These are phyloP conservation scores for Cephus rjabovi DNA, from an alignment of 2,888 invertebrate genomes.

Conservation along the genomic window DNA sequence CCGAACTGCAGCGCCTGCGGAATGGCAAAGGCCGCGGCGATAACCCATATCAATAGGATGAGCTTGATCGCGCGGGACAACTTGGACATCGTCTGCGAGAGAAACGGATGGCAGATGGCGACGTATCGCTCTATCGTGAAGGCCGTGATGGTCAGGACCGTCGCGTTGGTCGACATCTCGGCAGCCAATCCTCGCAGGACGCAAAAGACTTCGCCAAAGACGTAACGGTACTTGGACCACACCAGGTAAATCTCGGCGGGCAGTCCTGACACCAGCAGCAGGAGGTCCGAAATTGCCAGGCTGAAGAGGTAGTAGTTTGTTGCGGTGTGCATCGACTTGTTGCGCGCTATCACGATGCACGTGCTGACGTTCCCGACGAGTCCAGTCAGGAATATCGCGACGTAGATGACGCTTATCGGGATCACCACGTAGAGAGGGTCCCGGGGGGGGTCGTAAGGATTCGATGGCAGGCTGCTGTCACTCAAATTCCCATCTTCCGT, in stretches of 20 bases:
- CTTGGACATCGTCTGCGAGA: conserved; percentile 87
- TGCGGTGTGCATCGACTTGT: conserved; percentile 75
- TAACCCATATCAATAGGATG: conserved; percentile 84
- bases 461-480: too few relatives aligned
- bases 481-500: too few relatives aligned
- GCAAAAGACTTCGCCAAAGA: conserved; percentile 72
- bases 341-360: conserved; percentile 73
- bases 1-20: conserved; percentile 76
- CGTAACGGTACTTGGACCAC: conserved; percentile 68
- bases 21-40: conserved; percentile 79
- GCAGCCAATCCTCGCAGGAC: conserved; percentile 68
- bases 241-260: conserved; percentile 71
- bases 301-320: conserved; percentile 77
- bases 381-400: conserved; percentile 71
- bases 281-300: conserved; percentile 73
- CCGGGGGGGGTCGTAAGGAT: conserved; percentile 42
- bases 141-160: conserved; percentile 73
- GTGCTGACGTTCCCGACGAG: conserved; percentile 74
- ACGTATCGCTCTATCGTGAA: conserved; percentile 80
- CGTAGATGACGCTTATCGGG: conserved; percentile 70
- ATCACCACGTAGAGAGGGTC: conserved; percentile 66
- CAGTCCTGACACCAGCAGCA: conserved; percentile 72
- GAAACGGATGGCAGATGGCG: conserved; percentile 78
- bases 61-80: conserved; percentile 85
- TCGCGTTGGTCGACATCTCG: conserved; percentile 71